These are phyloP conservation scores for Plestiodon gilberti DNA, from an alignment of 2,113 vertebrate species.

Conservation along the genomic window DNA sequence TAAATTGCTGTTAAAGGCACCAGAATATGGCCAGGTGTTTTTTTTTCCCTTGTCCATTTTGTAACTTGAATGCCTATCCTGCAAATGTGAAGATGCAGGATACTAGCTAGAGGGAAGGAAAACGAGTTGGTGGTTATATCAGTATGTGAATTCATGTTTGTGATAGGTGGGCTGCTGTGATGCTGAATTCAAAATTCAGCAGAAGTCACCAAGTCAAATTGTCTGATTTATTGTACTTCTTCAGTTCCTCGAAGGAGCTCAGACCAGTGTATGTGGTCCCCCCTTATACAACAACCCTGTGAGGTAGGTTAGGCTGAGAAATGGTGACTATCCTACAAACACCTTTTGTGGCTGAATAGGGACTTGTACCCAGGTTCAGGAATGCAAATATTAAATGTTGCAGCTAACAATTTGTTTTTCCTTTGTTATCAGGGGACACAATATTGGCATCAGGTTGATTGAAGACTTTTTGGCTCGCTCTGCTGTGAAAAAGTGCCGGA, in stretches of 20 bases:
- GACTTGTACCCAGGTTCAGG: not conserved
- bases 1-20: not conserved
- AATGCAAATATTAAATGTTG: not conserved
- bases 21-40: not conserved
- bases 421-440: constrained; percentile 74
- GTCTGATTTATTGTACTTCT: too few relatives aligned
- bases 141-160: not conserved
- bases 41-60: too few relatives aligned
- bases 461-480: constrained; percentile 84
- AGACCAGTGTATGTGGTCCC: too few relatives aligned
- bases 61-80: not conserved
- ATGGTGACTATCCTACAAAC: too few relatives aligned
- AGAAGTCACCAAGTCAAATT: too few relatives aligned
- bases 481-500: constrained; percentile 77
- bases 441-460: constrained; percentile 77
- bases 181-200: too few relatives aligned
- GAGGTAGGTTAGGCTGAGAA: too few relatives aligned
- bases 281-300: too few relatives aligned
- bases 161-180: not conserved
- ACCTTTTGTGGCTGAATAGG: not conserved
- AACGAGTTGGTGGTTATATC: not conserved
- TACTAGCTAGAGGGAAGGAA: not conserved
- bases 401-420: constrained; percentile 1
- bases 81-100: not conserved
- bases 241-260: too few relatives aligned